Base-by-base conservation (phyloP, 2,797 vertebrate genomes). In the Oryzias sinensis region DNA sequence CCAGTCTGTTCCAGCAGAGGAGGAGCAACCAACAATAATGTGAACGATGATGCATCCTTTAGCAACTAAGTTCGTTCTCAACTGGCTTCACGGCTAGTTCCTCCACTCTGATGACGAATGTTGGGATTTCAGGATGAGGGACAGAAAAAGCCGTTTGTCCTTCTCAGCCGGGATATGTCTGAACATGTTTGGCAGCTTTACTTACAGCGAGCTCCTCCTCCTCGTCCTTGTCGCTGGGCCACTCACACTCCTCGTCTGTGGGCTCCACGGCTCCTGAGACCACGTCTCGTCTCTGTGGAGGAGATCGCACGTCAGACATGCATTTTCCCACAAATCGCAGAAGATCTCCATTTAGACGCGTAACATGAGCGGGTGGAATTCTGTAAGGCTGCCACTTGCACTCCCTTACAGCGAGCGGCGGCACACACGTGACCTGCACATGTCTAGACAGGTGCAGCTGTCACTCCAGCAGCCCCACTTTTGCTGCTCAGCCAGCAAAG, bases 121-220 rank as follows among this genome's bases (percentile, higher is more conserved):
- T 1, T 27, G 15, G 53, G 6, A 47, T 47, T 9, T 1, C 46
- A 4, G 6, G 44, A 9, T 17, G 5, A n/a, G 22, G 44, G 4
- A 6, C 7, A 48, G 14, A 43, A 25, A 17, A 44, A 50, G 13
- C 2, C 9, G 0, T 56, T 29, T 59, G 5, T 11, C 41, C 14
- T 40, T 40, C 41, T 43, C 4, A 16, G 6, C 2, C 45, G 13
- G 43, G 17, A 3, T 33, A 8, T 2, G 29, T 33, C 29, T 9
- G 29, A 9, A 11, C 29, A 9, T 11, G 29, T 33, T 33, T 8
- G 8, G 29, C 29, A 33, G 29, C 11, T 61, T 17, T 43, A 94
- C 95, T 96, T 83, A 99, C 97, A 56, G 95, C 93, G 59, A 98
- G 65, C 42, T 95, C 95, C 15, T 97, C 97, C 41, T 98, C 97